Evolutionary conservation across 1,140 invertebrate genomes (phyloP).

Genomic region (Sinonovacula constricta): DNA sequence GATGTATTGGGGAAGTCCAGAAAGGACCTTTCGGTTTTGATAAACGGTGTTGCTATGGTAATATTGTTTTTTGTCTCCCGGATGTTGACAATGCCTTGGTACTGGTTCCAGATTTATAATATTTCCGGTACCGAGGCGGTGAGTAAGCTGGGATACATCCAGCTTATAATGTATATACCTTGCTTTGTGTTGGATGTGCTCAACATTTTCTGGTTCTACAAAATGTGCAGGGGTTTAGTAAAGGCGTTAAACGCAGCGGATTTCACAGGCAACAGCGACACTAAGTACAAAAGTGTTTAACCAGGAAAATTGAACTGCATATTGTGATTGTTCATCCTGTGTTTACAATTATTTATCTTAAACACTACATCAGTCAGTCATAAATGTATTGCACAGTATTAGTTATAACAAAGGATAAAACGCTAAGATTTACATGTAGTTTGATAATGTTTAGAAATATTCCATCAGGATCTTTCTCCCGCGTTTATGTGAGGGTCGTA

Average conservation of each 20-base stretch:
- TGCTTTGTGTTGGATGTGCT: conserved; percentile 72
- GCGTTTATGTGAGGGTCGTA: too few species aligned
- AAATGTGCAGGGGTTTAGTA: conserved; percentile 66
- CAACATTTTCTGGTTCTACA: conserved; percentile 75
- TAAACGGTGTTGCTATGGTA: conserved; percentile 75
- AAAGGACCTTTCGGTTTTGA: conserved; percentile 61
- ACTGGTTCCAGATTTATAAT: conserved; percentile 73
- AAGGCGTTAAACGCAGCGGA: conserved; percentile 66
- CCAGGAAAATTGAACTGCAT: too few species aligned
- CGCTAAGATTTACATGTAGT: too few species aligned
- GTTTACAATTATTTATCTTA: too few species aligned
- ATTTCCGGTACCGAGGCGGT: conserved; percentile 67
- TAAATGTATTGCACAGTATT: too few species aligned
- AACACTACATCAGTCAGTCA: too few species aligned
- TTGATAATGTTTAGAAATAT: too few species aligned
- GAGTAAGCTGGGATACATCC: conserved; percentile 69
- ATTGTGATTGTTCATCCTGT: too few species aligned
- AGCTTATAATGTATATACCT: conserved; percentile 69
- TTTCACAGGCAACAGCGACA: too few species aligned
- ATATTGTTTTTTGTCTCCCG: conserved; percentile 74
- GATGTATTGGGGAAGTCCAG: conserved; percentile 67
- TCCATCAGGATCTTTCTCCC: too few species aligned
- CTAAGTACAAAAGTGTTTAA: too few species aligned
- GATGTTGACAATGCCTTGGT: conserved; percentile 70
- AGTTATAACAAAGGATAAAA: too few species aligned